phyloP scores from a whole-genome alignment of 2,797 vertebrate genomes.

The Tolypeutes matacus region DNA sequence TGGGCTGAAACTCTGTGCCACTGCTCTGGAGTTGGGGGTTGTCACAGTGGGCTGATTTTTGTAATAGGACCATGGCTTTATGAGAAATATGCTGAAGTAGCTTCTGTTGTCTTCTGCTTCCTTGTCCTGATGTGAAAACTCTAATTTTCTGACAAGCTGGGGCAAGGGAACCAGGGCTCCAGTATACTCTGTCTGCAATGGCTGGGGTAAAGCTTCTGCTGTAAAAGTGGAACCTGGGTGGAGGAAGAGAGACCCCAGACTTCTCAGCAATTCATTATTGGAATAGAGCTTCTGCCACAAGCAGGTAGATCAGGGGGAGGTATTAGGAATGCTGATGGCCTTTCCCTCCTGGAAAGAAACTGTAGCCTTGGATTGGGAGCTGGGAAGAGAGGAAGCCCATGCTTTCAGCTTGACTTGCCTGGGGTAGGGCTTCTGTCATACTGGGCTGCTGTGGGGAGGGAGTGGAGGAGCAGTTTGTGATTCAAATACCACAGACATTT shows the following conservation, averaged over 20 bases:
- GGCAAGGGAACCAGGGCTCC: background rate
- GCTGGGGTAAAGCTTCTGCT: background rate
- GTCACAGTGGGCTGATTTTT: background rate
- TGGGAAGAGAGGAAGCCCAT: too few relatives aligned
- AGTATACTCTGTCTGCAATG: background rate
- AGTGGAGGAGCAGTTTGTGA: background rate
- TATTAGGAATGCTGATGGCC: background rate
- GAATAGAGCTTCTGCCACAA: background rate
- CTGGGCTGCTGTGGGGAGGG: background rate
- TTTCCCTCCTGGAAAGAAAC: background rate
- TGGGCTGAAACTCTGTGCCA: background rate
- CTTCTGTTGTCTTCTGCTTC: background rate
- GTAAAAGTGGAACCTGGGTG: too few relatives aligned
- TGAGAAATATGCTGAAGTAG: background rate
- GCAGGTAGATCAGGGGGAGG: background rate
- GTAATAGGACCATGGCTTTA: background rate
- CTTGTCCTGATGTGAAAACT: background rate
- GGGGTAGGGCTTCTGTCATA: background rate
- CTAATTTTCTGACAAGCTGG: background rate
- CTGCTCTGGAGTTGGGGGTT: background rate
- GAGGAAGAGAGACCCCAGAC: background rate
- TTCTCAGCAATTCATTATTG: background rate
- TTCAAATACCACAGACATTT: too few relatives aligned
- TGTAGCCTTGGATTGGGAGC: background rate
- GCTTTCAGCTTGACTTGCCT: too few relatives aligned